These are phyloP conservation scores for Marisa cornuarietis DNA, from an alignment of 1,140 invertebrate genomes.

Conservation along the genomic window DNA sequence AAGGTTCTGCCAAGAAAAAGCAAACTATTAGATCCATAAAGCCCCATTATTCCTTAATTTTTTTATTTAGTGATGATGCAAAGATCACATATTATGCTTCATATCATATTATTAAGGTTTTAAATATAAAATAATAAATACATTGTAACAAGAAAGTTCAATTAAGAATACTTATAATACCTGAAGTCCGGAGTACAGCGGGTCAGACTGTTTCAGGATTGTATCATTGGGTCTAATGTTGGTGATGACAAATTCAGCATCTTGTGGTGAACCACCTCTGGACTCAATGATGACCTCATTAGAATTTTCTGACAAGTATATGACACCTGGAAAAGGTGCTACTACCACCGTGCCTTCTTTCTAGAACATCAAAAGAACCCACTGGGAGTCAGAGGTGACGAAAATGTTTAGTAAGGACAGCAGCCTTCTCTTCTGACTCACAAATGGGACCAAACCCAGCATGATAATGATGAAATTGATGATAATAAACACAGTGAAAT, in stretches of 20 bases:
- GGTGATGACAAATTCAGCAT: slow-evolving; percentile 27
- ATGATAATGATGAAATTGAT: no score
- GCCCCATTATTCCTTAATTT: no score
- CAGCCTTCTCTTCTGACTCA: not conserved
- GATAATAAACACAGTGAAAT: no score
- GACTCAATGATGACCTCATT: slow-evolving; percentile 36
- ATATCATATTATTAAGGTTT: no score
- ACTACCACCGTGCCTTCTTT: slow-evolving; percentile 25
- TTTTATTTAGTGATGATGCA: no score
- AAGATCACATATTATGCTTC: no score
- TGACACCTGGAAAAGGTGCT: slow-evolving; percentile 36
- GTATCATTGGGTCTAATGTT: slow-evolving; percentile 40
- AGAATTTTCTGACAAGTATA: slow-evolving; percentile 22
- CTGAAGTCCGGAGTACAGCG: not conserved
- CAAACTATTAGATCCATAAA: no score
- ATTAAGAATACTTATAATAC: not conserved
- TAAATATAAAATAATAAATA: no score
- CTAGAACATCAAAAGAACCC: not conserved
- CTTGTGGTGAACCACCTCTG: slow-evolving; percentile 32
- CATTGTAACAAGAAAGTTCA: not conserved
- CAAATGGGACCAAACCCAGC: no score
- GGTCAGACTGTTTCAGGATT: slow-evolving; percentile 5
- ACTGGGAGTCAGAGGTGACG: not conserved
- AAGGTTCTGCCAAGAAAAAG: no score
- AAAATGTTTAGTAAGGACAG: not conserved